Percentiles rank a stretch among this genome's conserved stretches.
These are phyloP conservation scores for Anolis sagrei DNA, from an alignment of 2,113 vertebrate species.

Conservation along the genomic window DNA sequence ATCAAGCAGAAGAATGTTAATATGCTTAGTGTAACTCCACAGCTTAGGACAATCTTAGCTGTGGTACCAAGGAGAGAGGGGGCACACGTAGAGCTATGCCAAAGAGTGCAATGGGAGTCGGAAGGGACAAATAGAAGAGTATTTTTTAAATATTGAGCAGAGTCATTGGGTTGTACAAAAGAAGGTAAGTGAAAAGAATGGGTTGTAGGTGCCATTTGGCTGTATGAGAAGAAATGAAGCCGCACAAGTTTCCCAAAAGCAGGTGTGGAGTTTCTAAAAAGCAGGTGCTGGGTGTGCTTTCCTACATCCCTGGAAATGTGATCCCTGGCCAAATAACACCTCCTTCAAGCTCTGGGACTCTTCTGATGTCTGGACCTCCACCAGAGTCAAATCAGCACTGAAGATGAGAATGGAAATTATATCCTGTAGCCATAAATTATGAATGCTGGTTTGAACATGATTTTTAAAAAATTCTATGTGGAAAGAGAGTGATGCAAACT, in stretches of 20 bases:
- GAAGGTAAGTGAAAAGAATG: constrained; percentile 22
- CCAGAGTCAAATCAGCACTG: background rate
- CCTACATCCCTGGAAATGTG: background rate
- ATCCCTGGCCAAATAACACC: background rate
- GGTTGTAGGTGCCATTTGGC: background rate
- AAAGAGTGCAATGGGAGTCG: constrained; percentile 21
- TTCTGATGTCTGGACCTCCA: background rate
- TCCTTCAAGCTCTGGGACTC: background rate
- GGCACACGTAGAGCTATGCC: constrained; percentile 17
- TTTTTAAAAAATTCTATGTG: background rate
- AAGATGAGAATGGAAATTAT: background rate
- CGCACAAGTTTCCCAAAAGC: background rate
- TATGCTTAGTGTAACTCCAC: constrained; percentile 49
- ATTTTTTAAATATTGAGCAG: background rate
- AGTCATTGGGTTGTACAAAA: background rate
- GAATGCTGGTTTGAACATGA: background rate
- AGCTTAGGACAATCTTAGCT: constrained; percentile 25
- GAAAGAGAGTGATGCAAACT: background rate
- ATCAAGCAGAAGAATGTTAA: constrained; percentile 55
- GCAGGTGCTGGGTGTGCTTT: background rate
- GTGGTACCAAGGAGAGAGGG: constrained; percentile 47
- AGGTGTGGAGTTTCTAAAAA: background rate
- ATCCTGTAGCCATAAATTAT: background rate
- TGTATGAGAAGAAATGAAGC: background rate
- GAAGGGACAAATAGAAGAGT: background rate